Evolutionary conservation across 2,113 vertebrate species (phyloP).

Genomic region (Chinchilla lanigera): DNA sequence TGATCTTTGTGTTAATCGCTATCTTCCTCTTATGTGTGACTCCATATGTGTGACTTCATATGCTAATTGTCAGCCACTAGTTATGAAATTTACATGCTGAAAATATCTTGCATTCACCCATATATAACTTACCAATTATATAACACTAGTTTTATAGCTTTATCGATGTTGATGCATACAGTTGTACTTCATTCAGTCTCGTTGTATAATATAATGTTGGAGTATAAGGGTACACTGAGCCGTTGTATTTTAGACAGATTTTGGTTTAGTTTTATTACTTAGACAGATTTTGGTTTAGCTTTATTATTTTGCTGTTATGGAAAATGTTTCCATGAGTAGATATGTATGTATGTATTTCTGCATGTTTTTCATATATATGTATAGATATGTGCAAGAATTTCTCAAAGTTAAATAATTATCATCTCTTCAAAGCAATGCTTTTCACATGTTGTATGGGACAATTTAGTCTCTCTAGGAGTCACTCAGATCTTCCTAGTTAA

Average conservation of each 20-base stretch:
- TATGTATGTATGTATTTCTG: fast-evolving
- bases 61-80: background rate
- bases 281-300: background rate
- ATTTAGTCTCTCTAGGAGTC: background rate
- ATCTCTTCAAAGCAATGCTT: background rate
- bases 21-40: background rate
- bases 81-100: background rate
- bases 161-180: background rate
- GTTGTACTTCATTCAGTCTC: background rate
- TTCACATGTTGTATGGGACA: background rate
- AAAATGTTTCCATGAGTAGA: background rate
- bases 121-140: background rate
- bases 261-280: background rate
- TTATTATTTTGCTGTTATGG: background rate
- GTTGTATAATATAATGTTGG: background rate
- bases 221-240: background rate
- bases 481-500: background rate
- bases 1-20: background rate
- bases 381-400: background rate
- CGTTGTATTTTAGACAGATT: background rate
- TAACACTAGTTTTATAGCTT: background rate
- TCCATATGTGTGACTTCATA: background rate
- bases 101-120: background rate
- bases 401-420: background rate
- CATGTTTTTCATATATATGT: background rate